phyloP scores from a whole-genome alignment of 2,797 vertebrate genomes.

The Bradypodion ventrale region DNA sequence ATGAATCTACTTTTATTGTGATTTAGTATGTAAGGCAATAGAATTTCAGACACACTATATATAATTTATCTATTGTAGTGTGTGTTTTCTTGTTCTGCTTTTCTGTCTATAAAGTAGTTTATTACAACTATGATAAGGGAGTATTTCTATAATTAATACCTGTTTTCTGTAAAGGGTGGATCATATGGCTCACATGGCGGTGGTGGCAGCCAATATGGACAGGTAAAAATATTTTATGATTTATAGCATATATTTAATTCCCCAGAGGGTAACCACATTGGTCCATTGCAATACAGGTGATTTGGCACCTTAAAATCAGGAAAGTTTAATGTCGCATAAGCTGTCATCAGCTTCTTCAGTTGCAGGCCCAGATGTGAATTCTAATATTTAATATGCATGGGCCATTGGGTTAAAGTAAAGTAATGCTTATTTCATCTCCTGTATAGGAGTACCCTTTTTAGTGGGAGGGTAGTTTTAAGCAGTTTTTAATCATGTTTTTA shows the following conservation, averaged over 20 bases:
- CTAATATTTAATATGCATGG: no score
- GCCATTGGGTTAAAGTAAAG: neutral
- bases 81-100: neutral
- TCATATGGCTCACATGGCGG: neutral
- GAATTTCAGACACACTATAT: neutral
- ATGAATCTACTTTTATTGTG: no score
- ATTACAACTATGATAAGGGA: neutral
- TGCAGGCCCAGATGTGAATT: no score
- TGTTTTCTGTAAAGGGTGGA: neutral
- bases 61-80: neutral
- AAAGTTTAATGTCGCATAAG: no score
- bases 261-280: no score
- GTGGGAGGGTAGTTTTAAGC: no score
- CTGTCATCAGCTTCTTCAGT: no score
- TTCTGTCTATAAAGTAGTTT: neutral
- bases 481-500: no score
- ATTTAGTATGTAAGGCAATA: no score
- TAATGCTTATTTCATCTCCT: neutral
- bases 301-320: no score
- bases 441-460: no score
- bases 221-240: neutral
- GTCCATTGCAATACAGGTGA: no score
- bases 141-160: neutral
- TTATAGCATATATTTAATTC: neutral
- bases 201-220: conserved; percentile 1